phyloP scores from a whole-genome alignment of 2,113 vertebrate species.

The Pyxicephalus adspersus region DNA sequence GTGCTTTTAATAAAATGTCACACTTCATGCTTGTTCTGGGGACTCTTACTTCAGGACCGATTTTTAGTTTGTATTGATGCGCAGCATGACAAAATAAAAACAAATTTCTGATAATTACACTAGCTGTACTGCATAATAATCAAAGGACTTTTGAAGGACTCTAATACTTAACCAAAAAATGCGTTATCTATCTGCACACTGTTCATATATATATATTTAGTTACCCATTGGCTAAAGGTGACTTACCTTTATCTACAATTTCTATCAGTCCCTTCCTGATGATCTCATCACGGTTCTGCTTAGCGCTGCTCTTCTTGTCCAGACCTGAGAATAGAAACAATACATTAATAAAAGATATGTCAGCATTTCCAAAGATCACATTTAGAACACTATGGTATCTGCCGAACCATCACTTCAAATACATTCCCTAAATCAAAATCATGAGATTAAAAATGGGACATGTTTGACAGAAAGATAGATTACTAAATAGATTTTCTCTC shows the following conservation, averaged over 20 bases:
- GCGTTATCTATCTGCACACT: too few species aligned
- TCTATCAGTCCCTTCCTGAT: constrained; percentile 83
- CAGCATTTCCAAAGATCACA: neutral
- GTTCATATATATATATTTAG: neutral
- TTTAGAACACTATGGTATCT: neutral
- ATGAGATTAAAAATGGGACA: neutral
- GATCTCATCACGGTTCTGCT: constrained; percentile 83
- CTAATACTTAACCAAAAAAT: too few species aligned
- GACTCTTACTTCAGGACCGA: too few species aligned
- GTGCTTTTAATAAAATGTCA: too few species aligned
- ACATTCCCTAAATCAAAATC: too few species aligned
- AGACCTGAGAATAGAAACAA: constrained; percentile 69
- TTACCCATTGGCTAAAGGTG: neutral
- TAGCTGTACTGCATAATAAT: too few species aligned
- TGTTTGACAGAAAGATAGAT: neutral
- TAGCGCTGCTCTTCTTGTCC: constrained; percentile 85
- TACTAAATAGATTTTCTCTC: constrained; percentile 49
- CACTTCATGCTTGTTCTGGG: too few species aligned
- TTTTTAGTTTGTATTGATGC: too few species aligned
- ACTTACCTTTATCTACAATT: constrained; percentile 83
- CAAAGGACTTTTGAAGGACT: too few species aligned
- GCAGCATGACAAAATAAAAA: too few species aligned
- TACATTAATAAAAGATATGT: constrained; percentile 42
- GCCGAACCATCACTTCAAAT: too few species aligned
- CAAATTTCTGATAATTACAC: too few species aligned